Evolutionary conservation across 1,140 invertebrate species (phyloP).

Genomic region (Achatina immaculata): DNA sequence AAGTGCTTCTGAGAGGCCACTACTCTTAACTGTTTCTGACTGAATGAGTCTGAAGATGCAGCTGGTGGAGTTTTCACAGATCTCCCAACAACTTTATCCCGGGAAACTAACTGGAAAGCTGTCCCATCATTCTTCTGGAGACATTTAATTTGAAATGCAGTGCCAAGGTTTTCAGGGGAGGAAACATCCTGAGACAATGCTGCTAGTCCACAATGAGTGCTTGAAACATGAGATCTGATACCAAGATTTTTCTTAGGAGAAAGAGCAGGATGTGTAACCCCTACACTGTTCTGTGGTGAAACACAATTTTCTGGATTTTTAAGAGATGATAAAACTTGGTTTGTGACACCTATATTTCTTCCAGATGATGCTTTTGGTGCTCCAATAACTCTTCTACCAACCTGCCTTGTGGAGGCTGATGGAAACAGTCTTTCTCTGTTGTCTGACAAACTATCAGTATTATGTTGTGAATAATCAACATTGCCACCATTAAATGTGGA

Average conservation of each 20-base stretch:
- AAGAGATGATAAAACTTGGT: neutral
- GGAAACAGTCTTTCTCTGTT: slow-evolving; percentile 2
- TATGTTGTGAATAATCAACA: neutral
- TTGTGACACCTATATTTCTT: neutral
- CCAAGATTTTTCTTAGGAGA: neutral
- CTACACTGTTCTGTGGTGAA: neutral
- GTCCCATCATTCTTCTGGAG: neutral
- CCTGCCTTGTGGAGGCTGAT: slow-evolving; percentile 1
- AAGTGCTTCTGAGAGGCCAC: neutral
- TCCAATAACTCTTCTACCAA: slow-evolving; percentile 27
- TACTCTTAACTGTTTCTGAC: neutral
- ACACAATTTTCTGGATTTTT: neutral
- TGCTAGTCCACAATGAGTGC: neutral
- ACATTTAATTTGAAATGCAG: neutral
- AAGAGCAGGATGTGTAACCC: neutral
- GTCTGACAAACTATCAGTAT: neutral
- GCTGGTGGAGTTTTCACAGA: too few relatives aligned
- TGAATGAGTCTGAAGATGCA: neutral
- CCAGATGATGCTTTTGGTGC: neutral
- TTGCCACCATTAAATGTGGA: neutral
- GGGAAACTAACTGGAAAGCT: neutral
- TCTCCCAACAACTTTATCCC: too few relatives aligned
- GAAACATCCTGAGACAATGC: neutral
- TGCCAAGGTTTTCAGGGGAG: neutral
- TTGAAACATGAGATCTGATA: neutral